Evolutionary conservation across 2,797 vertebrate genomes (phyloP).

Genomic region (Melanotaenia maccullochi): DNA sequence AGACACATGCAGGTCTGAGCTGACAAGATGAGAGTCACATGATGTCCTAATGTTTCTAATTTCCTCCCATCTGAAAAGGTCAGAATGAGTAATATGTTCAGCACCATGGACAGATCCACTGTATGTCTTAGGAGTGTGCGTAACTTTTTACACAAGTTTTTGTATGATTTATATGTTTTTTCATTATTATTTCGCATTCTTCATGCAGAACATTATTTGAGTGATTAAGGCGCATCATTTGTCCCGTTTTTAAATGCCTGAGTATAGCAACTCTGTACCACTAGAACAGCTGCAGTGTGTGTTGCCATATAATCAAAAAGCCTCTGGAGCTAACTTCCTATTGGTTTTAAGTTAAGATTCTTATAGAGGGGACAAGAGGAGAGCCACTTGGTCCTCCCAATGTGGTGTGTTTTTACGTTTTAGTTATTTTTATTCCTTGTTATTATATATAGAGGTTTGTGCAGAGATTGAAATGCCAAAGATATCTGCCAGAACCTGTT

Average conservation of each 20-base stretch:
- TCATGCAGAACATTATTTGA: background rate
- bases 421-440: background rate
- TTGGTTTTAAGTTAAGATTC: background rate
- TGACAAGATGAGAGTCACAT: conserved; percentile 22
- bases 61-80: conserved; percentile 20
- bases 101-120: conserved; percentile 49
- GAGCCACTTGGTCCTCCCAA: background rate
- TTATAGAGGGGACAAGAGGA: background rate
- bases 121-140: background rate
- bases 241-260: background rate
- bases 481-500: background rate
- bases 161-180: background rate
- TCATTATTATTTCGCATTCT: background rate
- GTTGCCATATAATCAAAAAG: background rate
- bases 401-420: background rate
- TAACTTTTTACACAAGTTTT: background rate
- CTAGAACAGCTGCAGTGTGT: background rate
- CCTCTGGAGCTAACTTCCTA: background rate
- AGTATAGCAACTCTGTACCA: background rate
- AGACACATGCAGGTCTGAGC: conserved; percentile 4
- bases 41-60: conserved; percentile 34
- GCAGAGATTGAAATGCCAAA: background rate
- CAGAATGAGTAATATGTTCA: conserved; percentile 37
- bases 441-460: background rate
- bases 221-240: background rate